Evolutionary conservation across 2,113 vertebrate genomes (phyloP), one percentile per base, ranked within the genome.

Genomic region (Malurus cyaneus): DNA sequence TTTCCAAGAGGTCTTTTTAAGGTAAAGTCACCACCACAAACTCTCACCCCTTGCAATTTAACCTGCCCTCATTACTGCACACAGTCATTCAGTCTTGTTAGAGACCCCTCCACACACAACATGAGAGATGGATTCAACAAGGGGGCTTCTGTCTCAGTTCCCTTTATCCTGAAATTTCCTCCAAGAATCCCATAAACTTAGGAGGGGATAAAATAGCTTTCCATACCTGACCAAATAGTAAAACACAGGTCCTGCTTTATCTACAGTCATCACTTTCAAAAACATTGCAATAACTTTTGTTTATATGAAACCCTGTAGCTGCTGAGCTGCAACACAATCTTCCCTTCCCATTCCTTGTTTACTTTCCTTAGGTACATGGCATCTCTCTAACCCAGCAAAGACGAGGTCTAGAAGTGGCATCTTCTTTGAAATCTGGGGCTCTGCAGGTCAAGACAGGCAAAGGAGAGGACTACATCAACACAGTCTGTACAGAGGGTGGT

Each of bases 61-160:
- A 52, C 36, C 15, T 6, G 2, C 12, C 6, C 13, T 36, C 5
- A 1, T 18, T 14, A 39, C 16, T 6, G 2, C 1, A 31, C 21
- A 8, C 3, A 9, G n/a, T 14, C 24, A 60, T 59, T 42, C 24
- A 65, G 25, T n/a, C 39, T 64, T 0, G 0, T 29, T 18, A 77
- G 49, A 88, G 57, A 26, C 41, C 20, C 18, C 32, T 76, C 53
- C 29, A 67, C 12, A 67, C 15, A 42, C 18, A 57, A 7, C 3
- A 25, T 3, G 21, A 88, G n/a, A 79, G 34, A 50, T 5, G 52
- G 17, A 49, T 44, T 61, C 31, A 65, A 1, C n/a, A 26, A 57
- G 7, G 10, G 14, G 16, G 4, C 50, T 82, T 71, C 79, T 78
- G 34, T 8, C 47, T 87, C 69, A 18, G 16, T 46, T 78, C 42